A percentile compares a stretch with the other conserved stretches of the same genome.
Evolutionary conservation across 30 jellyfish, hydroid and myxozoan genomes (phyloP).

Genomic region (Pseudorhiza aurosa): DNA sequence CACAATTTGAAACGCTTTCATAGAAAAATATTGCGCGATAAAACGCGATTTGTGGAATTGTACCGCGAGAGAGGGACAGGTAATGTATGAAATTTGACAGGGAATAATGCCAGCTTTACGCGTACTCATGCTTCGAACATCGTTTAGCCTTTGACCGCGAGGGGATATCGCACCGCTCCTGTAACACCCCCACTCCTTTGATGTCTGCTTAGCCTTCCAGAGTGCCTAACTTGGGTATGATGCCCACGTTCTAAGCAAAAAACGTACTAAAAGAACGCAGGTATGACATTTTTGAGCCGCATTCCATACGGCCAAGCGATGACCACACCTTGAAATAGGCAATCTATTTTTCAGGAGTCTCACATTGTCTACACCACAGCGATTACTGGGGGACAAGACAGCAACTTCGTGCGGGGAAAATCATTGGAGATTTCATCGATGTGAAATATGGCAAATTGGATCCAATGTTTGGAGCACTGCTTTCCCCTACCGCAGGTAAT

Average conservation of each 20-base stretch:
- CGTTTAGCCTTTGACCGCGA: no score
- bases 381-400: constrained; percentile 84
- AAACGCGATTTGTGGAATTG: constrained; percentile 67
- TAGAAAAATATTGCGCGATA: constrained; percentile 55
- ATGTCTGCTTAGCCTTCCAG: no score
- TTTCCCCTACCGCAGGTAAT: constrained; percentile 79
- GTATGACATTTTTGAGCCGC: no score
- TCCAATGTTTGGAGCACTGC: constrained; percentile 72
- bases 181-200: no score
- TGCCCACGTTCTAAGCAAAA: no score
- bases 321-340: neutral
- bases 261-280: no score
- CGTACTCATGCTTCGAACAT: no score
- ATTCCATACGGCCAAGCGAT: no score
- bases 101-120: no score
- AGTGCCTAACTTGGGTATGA: no score
- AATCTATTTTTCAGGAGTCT: constrained; percentile 26
- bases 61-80: constrained; percentile 59
- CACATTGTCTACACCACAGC: constrained; percentile 49
- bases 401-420: constrained; percentile 75
- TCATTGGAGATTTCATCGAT: constrained; percentile 67
- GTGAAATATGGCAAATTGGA: constrained; percentile 47
- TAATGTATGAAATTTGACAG: no score
- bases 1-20: constrained; percentile 1
- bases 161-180: no score